Evolutionary conservation across 92 coral and sea anemone species (phyloP).

Genomic region (Scolanthus callimorphus): DNA sequence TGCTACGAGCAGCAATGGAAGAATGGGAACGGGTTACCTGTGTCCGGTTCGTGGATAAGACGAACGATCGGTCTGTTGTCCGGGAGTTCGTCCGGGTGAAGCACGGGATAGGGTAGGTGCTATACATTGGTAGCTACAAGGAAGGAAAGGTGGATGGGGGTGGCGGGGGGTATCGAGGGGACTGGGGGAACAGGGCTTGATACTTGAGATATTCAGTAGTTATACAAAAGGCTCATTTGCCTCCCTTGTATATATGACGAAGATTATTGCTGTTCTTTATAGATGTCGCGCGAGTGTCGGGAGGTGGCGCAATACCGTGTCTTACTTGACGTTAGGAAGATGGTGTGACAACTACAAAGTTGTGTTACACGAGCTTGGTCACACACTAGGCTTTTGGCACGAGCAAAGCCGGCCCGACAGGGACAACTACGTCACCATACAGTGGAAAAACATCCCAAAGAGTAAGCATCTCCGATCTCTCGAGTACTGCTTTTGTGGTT

Average conservation of each 20-base stretch:
- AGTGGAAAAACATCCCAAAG: conserved; percentile 47
- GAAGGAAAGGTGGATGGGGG: too few relatives aligned
- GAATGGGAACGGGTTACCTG: conserved; percentile 76
- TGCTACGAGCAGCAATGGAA: conserved; percentile 50
- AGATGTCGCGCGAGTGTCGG: conserved; percentile 32
- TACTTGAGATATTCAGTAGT: too few relatives aligned
- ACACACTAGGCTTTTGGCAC: conserved; percentile 75
- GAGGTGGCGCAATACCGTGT: conserved; percentile 2
- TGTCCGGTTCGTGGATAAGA: conserved; percentile 45
- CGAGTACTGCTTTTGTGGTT: too few relatives aligned
- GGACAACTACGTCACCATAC: conserved; percentile 47
- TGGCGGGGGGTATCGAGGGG: too few relatives aligned
- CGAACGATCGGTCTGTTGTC: conserved; percentile 8
- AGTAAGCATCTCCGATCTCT: conserved; percentile 45
- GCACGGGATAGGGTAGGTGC: conserved; percentile 51
- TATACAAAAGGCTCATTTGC: too few relatives aligned
- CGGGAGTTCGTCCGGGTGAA: conserved; percentile 23
- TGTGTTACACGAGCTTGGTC: conserved; percentile 77
- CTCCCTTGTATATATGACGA: too few relatives aligned
- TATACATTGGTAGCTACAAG: too few relatives aligned
- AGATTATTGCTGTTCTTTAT: too few relatives aligned
- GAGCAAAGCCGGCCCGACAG: conserved; percentile 86
- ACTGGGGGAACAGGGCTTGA: too few relatives aligned
- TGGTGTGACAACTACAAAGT: conserved; percentile 49
- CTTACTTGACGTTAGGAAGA: conserved; percentile 23